A percentile compares a stretch with the other conserved stretches of the same genome.
Conservation (phyloP, 2,888 invertebrate genomes). For the Chirona hameri region DNA sequence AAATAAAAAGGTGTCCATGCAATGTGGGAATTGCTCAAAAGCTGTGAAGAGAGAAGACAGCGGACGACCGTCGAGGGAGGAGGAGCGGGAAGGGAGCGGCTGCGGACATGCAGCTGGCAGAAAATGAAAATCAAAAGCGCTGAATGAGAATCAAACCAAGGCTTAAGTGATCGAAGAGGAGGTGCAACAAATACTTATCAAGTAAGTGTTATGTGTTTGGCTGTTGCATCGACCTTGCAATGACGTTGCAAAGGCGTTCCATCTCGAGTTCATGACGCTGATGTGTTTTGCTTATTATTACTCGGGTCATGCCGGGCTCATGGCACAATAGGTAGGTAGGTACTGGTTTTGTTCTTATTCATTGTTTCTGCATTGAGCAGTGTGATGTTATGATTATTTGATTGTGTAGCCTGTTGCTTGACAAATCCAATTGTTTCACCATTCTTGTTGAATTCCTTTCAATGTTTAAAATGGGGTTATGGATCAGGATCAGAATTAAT, state of each 20-base stretch:
- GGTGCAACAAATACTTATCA: conserved; percentile 1
- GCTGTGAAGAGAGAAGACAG: conserved; percentile 29
- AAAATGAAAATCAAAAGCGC: background rate
- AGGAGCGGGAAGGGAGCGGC: conserved; percentile 27
- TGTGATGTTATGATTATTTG: background rate
- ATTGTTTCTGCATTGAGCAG: no score
- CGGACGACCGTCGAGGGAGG: conserved; percentile 28
- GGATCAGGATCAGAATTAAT: no score
- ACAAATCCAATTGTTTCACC: no score
- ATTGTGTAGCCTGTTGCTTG: background rate
- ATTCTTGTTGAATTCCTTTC: no score
- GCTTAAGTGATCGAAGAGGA: background rate
- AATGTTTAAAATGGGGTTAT: no score
- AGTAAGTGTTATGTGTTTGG: background rate
- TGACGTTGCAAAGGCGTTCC: background rate
- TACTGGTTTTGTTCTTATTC: no score
- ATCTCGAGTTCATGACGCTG: background rate
- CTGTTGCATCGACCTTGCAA: background rate
- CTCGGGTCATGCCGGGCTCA: background rate
- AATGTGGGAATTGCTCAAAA: conserved; percentile 29
- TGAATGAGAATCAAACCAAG: background rate
- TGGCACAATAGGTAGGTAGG: no score
- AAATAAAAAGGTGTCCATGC: conserved; percentile 29
- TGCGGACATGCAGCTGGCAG: background rate
- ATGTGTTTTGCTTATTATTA: background rate